A percentile compares a stretch with the other conserved stretches of the same genome.
phyloP scores from a whole-genome alignment of 2,113 vertebrate genomes.

The Bufo gargarizans region DNA sequence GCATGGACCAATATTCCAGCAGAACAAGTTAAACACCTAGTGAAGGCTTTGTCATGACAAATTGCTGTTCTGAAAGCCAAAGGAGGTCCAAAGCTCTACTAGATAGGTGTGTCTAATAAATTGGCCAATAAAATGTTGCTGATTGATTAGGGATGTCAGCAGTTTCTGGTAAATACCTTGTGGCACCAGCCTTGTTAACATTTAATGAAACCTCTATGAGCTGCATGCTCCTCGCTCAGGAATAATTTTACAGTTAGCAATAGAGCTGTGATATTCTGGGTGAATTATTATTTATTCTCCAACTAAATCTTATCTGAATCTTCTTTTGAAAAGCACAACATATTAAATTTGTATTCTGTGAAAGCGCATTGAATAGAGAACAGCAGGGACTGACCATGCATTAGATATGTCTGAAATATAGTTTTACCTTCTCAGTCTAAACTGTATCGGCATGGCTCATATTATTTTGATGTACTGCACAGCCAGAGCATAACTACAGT shows the following conservation, averaged over 20 bases:
- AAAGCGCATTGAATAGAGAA: not conserved
- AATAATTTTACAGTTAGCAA: not conserved
- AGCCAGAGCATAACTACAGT: not conserved
- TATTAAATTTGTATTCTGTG: not conserved
- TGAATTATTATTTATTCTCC: not conserved
- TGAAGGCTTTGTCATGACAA: too few species aligned
- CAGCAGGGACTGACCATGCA: not conserved
- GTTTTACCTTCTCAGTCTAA: not conserved
- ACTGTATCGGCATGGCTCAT: not conserved
- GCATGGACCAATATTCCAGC: too few species aligned
- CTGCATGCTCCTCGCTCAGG: not conserved
- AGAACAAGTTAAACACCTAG: too few species aligned
- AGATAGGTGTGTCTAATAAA: too few species aligned
- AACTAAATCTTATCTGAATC: not conserved
- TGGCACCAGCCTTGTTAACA: too few species aligned
- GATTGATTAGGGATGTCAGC: too few species aligned
- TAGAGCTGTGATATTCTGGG: not conserved
- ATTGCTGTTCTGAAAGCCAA: too few species aligned
- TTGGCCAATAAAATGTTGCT: too few species aligned
- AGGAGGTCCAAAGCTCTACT: too few species aligned
- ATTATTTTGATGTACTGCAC: not conserved
- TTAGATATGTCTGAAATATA: not conserved
- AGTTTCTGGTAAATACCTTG: too few species aligned
- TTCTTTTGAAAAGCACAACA: not conserved
- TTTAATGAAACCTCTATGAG: not conserved